Evolutionary conservation across 1,140 invertebrate genomes (phyloP), one percentile per base, ranked within the genome.

Genomic region (Leptinotarsa texana): DNA sequence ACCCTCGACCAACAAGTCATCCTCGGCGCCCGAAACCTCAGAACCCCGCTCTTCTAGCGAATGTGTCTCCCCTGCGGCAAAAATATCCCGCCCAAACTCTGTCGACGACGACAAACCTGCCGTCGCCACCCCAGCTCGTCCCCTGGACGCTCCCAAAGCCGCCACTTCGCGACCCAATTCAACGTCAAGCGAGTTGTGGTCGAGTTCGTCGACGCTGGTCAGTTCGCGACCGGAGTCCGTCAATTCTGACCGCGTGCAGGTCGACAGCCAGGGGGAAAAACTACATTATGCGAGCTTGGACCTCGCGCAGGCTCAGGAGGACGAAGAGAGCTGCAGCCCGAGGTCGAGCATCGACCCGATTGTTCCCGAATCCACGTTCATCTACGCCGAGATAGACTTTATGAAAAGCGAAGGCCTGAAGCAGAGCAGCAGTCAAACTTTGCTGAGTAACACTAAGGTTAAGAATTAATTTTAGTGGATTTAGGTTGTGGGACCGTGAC

Each of bases 381-480:
- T 85, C 48, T 93, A 93, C 83, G 91, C 91, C n/a, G 89, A 92
- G 84, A 92, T 93, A 73, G 91, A 93, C 84, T 93, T 93, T 82
- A 87, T 87, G 13, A 91, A 91, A 84, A 88, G 87, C 75, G 88
- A 89, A 74, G 85, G 83, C 33, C 80, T 88, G 72, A 88, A 86
- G 75, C 85, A 87, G 74, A 86, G 84, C 48, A 49, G 24, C 63
- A 18, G 63, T 24, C 51, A 51, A 27, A 62, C 27, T 49, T 72
- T 72, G 62, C 69, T 71, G 18, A 73, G 42, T 24, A 81, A 80
- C 68, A 63, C 74, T 67, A 80, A 80, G 72, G 76, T 80, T 73
- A 77, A 79, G 61, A 77, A 81, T 77, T 81, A 75, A 42, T 42
- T 33, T 42, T 2, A 11, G 33, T 42, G 33, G 8, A 42, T 42